Evolutionary conservation across 2,113 vertebrate genomes (phyloP), one percentile per base, ranked within the genome.

Genomic region (Cyprinodon brontotheroides): DNA sequence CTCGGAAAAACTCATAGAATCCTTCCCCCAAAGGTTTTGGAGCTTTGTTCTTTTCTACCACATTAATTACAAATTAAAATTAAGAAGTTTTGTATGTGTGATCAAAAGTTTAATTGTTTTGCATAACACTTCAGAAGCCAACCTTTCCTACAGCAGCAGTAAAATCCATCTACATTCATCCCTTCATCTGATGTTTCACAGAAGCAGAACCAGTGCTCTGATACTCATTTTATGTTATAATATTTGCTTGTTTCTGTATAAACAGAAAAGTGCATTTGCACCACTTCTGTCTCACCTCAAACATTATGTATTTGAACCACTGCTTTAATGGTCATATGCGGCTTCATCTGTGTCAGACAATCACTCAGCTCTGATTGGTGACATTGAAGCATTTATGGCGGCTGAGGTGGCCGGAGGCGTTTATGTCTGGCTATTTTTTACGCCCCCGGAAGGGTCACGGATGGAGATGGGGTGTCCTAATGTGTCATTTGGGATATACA

Each of bases 401-500:
- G 40, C 65, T 45, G 50, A 59, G 77, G 63, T 61, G 72, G 71
- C 86, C 15, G 11, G 17, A 63, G 85, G 57, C 36, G 48, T 61
- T 65, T 65, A 60, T 63, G 77, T 87, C 80, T 80, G 86, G 77
- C 77, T 66, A 72, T 74, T 63, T 86, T 29, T 72, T 77, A 17
- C 14, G 39, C 75, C 84, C 80, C 82, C 59, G 72, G 74, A 85
- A 73, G 86, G 87, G 82, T 91, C 88, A 86, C 17, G 1, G 81
- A 77, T 80, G 57, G 64, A 65, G 76, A 65, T n/a, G 73, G 73
- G 75, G 62, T 38, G 53, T 73, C 53, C 78, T 84, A 83, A 90
- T 91, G 87, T 82, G 80, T 79, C 89, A 87, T 89, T 77, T 82
- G 89, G 80, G 87, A 86, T 72, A 50, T 77, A 85, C 77, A 78